Base-by-base conservation (phyloP, 2,113 vertebrate species). In the Opisthocomus hoazin region DNA sequence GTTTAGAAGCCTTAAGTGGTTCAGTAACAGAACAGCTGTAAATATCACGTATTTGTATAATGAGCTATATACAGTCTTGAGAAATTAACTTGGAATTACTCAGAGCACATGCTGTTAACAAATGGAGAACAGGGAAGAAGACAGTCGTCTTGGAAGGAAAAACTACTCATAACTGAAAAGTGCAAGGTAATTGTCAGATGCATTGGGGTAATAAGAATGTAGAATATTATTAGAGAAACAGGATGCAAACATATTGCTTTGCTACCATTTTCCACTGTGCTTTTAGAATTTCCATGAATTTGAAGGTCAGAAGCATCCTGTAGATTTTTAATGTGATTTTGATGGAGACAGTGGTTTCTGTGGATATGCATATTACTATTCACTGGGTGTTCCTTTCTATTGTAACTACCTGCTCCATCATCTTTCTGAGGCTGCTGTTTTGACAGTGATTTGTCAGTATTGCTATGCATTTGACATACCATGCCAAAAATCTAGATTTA, bases 361-460 rank as follows among this genome's bases (percentile, higher is more conserved):
- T 92, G 69, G 46, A 21, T 88, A n/a, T 75, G 56, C 22, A 19
- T 69, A 82, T 48, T 82, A 57, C 71, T 90, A 92, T 94, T 90
- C 73, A 83, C 26, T 4, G 43, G 15, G 30, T 75, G 39, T 93
- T 94, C 46, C 76, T 88, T 96, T 90, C 36, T 89, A 2, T 84
- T 97, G 46, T 64, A 81, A 96, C 48, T 84, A 84, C 77, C 94
- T 84, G 86, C 36, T 97, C 84, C 53, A 69, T 96, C 86, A 82
- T 82, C 61, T 84, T 54, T 30, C 29, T 2, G n/a, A 93, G 61
- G 57, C 39, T 91, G 69, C 60, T 94, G 56, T 95, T 97, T 94
- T 96, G 96, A 96, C 96, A 95, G 32, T 81, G 32, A n/a, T 80
- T 89, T 95, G 96, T 96, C 96, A 95, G 51, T 82, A 68, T 82